phyloP scores from a whole-genome alignment of 2,797 vertebrate species.

The Parauchenoglanis ngamensis region DNA sequence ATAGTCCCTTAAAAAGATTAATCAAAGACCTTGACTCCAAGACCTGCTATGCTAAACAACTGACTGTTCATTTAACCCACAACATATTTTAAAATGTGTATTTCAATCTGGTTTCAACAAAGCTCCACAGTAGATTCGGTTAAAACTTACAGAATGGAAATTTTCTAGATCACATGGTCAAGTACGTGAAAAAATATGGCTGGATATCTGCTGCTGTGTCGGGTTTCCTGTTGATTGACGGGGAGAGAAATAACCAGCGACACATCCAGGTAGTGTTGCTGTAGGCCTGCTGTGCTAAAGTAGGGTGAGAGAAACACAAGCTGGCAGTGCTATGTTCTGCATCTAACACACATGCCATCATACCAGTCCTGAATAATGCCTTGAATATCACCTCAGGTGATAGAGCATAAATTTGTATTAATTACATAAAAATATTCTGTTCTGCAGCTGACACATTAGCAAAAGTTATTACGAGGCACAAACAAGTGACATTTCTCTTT shows the following conservation, averaged over 20 bases:
- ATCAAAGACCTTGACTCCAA: slow-evolving; percentile 39
- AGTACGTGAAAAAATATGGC: neutral
- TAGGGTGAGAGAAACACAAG: neutral
- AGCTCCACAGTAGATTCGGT: neutral
- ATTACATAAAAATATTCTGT: neutral
- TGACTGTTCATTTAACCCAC: neutral
- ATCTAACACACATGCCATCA: neutral
- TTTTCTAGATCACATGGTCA: neutral
- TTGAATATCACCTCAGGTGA: slow-evolving; percentile 6
- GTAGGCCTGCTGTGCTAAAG: slow-evolving; percentile 27
- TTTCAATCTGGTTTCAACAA: neutral
- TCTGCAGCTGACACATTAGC: neutral
- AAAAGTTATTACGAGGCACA: neutral
- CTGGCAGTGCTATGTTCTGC: neutral
- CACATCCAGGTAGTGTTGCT: slow-evolving; percentile 38
- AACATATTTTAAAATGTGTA: neutral
- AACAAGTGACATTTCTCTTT: neutral
- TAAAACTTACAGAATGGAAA: neutral
- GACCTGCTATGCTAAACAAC: neutral
- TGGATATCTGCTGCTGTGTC: neutral
- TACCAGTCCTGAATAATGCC: neutral
- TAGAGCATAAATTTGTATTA: slow-evolving; percentile 25
- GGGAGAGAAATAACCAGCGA: slow-evolving; percentile 23
- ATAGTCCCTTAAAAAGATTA: slow-evolving; percentile 19
- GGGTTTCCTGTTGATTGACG: neutral